Evolutionary conservation across 2,113 vertebrate genomes (phyloP).

Genomic region (Todiramphus saurophagus): DNA sequence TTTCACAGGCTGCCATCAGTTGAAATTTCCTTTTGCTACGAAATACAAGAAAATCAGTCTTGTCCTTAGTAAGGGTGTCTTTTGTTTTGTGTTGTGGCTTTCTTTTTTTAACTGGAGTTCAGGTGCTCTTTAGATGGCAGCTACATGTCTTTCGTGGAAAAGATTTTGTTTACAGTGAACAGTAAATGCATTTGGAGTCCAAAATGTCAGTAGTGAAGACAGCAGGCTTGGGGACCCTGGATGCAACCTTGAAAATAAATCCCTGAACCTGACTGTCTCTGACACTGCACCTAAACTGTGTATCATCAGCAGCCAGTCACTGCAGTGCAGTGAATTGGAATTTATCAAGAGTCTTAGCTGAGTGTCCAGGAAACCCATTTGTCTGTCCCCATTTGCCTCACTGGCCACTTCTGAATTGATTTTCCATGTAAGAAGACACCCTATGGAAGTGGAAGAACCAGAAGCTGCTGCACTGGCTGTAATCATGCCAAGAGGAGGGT

Average conservation of each 20-base stretch:
- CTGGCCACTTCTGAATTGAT: background rate
- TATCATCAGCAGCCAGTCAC: rapidly evolving
- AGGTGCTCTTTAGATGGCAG: background rate
- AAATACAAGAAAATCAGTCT: background rate
- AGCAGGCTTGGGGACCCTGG: too few species aligned
- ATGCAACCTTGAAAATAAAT: background rate
- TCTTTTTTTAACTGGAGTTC: background rate
- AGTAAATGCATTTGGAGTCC: background rate
- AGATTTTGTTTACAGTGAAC: background rate
- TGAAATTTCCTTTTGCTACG: background rate
- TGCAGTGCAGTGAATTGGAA: background rate
- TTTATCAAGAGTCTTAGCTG: background rate
- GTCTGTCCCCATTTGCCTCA: background rate
- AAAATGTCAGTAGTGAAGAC: background rate
- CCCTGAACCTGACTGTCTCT: too few species aligned
- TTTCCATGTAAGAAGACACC: background rate
- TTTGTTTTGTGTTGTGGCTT: too few species aligned
- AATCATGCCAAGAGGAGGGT: background rate
- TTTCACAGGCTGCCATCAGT: background rate
- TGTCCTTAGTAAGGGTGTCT: rapidly evolving
- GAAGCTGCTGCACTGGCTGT: background rate
- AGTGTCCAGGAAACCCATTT: background rate
- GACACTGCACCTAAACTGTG: background rate
- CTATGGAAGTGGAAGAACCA: background rate
- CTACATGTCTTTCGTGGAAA: background rate